These are phyloP conservation scores for Theretra japonica DNA, from an alignment of 2,888 invertebrate species.

Conservation along the genomic window DNA sequence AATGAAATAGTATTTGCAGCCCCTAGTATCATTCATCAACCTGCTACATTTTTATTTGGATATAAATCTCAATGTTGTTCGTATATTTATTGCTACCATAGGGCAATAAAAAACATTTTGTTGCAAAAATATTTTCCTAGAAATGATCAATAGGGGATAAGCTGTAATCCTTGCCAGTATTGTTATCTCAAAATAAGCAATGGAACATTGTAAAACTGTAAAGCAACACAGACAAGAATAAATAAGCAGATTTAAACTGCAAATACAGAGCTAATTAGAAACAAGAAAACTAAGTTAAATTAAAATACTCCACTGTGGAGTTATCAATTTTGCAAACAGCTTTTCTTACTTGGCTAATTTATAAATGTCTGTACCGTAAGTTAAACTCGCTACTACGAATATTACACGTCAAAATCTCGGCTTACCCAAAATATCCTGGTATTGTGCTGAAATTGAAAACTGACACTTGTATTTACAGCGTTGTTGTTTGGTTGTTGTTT, in stretches of 20 bases:
- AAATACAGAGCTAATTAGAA: neutral
- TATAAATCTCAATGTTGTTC: conserved; percentile 3
- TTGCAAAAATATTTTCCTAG: neutral
- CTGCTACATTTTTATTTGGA: neutral
- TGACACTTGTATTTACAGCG: neutral
- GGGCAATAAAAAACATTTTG: neutral
- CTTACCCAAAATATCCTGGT: conserved; percentile 11
- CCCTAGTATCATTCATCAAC: conserved; percentile 5
- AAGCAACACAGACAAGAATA: neutral
- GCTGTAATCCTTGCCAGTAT: neutral
- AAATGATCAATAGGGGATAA: neutral
- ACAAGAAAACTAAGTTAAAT: conserved; percentile 6
- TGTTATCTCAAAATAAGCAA: no score
- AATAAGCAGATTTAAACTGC: neutral
- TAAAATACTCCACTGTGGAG: neutral
- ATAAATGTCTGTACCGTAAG: neutral
- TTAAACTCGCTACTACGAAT: neutral
- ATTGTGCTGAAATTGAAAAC: conserved; percentile 30
- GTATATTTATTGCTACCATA: neutral
- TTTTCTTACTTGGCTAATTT: neutral
- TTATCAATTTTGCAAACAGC: neutral
- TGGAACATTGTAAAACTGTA: neutral
- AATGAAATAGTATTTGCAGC: conserved; percentile 16
- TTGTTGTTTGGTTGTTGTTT: conserved; percentile 17
- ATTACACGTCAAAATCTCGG: neutral